Conservation (phyloP, 2,797 vertebrate species). For the Sparidentex hasta region DNA sequence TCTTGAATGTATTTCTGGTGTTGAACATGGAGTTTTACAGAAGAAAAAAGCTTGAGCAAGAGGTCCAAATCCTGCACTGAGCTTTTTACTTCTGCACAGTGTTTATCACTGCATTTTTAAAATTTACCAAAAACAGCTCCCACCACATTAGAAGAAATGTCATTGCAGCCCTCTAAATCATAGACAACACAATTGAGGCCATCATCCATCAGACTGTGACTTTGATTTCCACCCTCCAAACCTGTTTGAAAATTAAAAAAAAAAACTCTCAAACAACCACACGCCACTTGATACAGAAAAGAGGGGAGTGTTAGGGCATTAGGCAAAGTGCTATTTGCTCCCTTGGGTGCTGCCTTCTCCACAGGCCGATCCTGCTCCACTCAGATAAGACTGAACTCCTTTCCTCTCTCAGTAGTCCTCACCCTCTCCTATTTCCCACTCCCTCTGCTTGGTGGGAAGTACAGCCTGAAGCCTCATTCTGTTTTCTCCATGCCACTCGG, state of each 20-base stretch:
- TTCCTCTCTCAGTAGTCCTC: slow-evolving; percentile 25
- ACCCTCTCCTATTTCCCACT: slow-evolving; percentile 17
- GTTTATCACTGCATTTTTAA: too few relatives aligned
- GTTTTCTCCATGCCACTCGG: slow-evolving; percentile 51
- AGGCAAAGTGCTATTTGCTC: slow-evolving; percentile 18
- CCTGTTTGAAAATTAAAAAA: slow-evolving; percentile 12
- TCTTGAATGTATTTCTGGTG: background rate
- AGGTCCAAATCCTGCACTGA: background rate
- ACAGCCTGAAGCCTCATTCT: slow-evolving; percentile 70
- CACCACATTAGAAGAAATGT: background rate
- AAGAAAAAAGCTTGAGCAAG: background rate
- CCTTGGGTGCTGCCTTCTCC: slow-evolving; percentile 57
- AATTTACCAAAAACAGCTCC: background rate
- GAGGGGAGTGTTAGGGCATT: slow-evolving; percentile 5
- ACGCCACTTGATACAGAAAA: background rate
- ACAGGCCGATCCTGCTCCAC: slow-evolving; percentile 52
- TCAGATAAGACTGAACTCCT: slow-evolving; percentile 67
- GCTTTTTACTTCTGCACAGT: too few relatives aligned
- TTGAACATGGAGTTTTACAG: background rate
- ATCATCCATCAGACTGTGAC: background rate
- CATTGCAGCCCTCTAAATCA: background rate
- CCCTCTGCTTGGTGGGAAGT: slow-evolving; percentile 53
- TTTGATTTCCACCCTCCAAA: slow-evolving; percentile 8
- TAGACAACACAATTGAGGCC: background rate
- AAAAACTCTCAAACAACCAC: slow-evolving; percentile 4